A percentile compares a stretch with the other conserved stretches of the same genome.
Evolutionary conservation across 92 coral and sea anemone genomes (phyloP).

Genomic region (Parazoanthus darwini): DNA sequence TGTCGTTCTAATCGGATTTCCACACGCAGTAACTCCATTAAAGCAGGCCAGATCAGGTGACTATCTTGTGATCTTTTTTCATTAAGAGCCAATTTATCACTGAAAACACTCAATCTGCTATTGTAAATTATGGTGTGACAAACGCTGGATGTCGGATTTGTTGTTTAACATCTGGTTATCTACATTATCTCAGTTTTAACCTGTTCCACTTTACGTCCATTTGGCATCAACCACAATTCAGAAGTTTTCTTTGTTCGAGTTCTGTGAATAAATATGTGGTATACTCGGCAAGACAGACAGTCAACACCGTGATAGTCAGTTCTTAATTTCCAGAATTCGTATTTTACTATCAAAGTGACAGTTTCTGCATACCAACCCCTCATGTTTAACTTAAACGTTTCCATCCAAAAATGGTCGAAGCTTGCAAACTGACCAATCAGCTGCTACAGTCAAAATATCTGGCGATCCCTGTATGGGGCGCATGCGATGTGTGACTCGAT

Average conservation of each 20-base stretch:
- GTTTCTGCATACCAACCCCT: background rate
- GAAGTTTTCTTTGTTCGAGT: background rate
- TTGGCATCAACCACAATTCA: background rate
- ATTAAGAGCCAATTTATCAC: background rate
- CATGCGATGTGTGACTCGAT: conserved; percentile 17
- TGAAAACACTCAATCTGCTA: background rate
- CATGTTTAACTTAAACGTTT: background rate
- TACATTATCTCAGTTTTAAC: background rate
- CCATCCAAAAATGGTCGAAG: conserved; percentile 26
- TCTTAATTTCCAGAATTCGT: background rate
- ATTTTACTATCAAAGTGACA: conserved; percentile 3
- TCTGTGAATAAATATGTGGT: background rate
- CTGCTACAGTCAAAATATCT: background rate
- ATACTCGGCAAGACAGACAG: background rate
- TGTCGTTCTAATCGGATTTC: background rate
- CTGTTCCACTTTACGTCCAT: background rate
- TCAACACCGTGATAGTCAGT: background rate
- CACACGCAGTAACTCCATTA: background rate
- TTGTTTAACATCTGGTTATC: conserved; percentile 11
- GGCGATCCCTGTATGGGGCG: background rate
- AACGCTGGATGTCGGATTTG: background rate
- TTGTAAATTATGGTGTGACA: conserved; percentile 1
- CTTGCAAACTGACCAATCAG: conserved; percentile 31
- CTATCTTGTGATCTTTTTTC: background rate
- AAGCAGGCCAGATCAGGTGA: background rate